phyloP scores from a whole-genome alignment of 2,888 invertebrate species.

The Taenaris catops region DNA sequence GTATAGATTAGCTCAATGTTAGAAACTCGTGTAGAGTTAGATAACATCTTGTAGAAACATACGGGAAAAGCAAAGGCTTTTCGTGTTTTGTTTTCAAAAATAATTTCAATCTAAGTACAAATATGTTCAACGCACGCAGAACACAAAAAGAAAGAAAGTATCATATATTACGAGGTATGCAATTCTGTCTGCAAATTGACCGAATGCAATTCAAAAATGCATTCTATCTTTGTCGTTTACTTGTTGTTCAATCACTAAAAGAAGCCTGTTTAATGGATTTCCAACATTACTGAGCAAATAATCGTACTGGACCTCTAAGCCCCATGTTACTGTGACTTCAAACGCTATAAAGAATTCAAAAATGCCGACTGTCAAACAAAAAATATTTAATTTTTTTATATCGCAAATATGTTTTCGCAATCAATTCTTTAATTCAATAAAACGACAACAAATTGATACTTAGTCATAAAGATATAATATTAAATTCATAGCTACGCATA shows the following conservation, averaged over 20 bases:
- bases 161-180: constrained; percentile 32
- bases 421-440: constrained; percentile 11
- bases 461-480: constrained; percentile 7
- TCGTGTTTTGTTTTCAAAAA: too few relatives aligned
- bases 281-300: constrained; percentile 78
- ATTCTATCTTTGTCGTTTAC: constrained; percentile 58
- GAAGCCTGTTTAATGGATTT: constrained; percentile 78
- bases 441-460: constrained; percentile 10
- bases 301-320: constrained; percentile 66
- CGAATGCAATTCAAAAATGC: constrained; percentile 68
- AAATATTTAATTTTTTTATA: neutral
- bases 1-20: too few relatives aligned
- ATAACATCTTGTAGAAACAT: too few relatives aligned
- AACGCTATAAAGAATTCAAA: neutral
- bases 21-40: too few relatives aligned
- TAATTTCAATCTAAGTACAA: neutral
- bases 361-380: neutral
- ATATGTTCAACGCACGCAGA: constrained; percentile 10
- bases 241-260: constrained; percentile 75
- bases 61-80: too few relatives aligned
- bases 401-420: neutral
- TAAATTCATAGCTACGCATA: constrained; percentile 10
- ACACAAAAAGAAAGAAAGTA: constrained; percentile 12
- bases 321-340: constrained; percentile 33
- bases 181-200: constrained; percentile 65